A percentile compares a stretch with the other conserved stretches of the same genome.
These are phyloP conservation scores for Lordiphosa stackelbergi DNA, from an alignment of 1,140 invertebrate genomes.

Conservation along the genomic window DNA sequence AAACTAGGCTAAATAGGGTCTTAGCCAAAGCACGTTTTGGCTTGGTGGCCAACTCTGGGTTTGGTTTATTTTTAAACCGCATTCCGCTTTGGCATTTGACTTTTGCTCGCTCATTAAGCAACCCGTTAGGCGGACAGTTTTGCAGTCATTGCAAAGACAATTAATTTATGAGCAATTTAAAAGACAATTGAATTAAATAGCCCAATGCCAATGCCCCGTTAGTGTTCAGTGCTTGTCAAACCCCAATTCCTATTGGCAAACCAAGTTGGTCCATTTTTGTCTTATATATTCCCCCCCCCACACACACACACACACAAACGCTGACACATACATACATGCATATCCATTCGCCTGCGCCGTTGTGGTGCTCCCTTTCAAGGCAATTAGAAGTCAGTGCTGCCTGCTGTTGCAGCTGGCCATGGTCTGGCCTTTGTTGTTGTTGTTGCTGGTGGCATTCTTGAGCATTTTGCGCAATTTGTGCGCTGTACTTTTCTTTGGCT, in stretches of 20 bases:
- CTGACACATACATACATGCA: slow-evolving; percentile 14
- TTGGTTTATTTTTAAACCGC: slow-evolving; percentile 72
- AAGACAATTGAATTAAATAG: not conserved
- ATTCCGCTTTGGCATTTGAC: slow-evolving; percentile 51
- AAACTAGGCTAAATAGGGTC: slow-evolving; percentile 73
- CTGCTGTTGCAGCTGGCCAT: slow-evolving; percentile 33
- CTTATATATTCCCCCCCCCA: slow-evolving; percentile 28
- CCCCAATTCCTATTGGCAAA: slow-evolving; percentile 52
- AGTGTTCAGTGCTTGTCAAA: not conserved
- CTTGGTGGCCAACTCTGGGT: slow-evolving; percentile 29
- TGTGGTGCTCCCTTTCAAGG: slow-evolving; percentile 36
- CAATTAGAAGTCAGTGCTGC: slow-evolving; percentile 37
- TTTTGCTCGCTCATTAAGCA: slow-evolving; percentile 19
- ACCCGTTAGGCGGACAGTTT: slow-evolving; percentile 56
- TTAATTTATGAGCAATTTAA: slow-evolving; percentile 57
- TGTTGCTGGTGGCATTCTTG: slow-evolving; percentile 47
- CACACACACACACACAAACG: slow-evolving; percentile 13
- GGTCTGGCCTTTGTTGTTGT: slow-evolving; percentile 1
- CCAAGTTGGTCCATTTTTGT: slow-evolving; percentile 68
- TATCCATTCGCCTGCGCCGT: slow-evolving; percentile 4
- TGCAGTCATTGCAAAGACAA: slow-evolving; percentile 38
- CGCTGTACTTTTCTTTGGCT: slow-evolving; percentile 54
- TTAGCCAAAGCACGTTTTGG: slow-evolving; percentile 70
- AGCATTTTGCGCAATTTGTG: slow-evolving; percentile 64
- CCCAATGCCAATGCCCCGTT: slow-evolving; percentile 6